phyloP scores from a whole-genome alignment of 2,888 invertebrate species.

The Chaitophorus viminalis region DNA sequence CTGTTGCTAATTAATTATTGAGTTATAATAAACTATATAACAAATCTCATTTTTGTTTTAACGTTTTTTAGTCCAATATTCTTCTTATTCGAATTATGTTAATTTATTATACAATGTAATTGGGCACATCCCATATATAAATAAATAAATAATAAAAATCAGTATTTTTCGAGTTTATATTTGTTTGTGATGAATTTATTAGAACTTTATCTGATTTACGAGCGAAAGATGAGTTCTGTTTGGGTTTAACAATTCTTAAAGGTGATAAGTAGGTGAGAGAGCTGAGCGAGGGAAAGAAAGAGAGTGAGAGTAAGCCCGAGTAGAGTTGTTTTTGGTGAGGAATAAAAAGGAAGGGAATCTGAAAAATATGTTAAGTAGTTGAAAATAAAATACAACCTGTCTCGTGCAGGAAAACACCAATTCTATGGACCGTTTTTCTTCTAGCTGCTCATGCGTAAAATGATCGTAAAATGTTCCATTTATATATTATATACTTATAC shows the following conservation, averaged over 20 bases:
- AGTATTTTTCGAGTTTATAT: too few species aligned
- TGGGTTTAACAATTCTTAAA: background rate
- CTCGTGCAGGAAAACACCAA: background rate
- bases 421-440: constrained; percentile 4
- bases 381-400: constrained; percentile 13
- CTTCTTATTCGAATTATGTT: too few species aligned
- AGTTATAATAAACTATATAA: too few species aligned
- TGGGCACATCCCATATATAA: too few species aligned
- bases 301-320: background rate
- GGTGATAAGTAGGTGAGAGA: background rate
- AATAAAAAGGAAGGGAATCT: background rate
- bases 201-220: too few species aligned
- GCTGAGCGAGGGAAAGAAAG: background rate
- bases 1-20: too few species aligned
- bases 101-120: too few species aligned
- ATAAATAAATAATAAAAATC: too few species aligned
- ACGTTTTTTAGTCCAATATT: too few species aligned
- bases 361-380: constrained; percentile 20
- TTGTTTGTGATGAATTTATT: too few species aligned
- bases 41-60: too few species aligned
- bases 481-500: background rate
- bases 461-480: background rate
- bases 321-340: background rate
- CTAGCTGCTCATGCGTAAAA: background rate
- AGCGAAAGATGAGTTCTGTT: background rate